Conservation (phyloP, 2,113 vertebrate species). For the Empidonax traillii region DNA sequence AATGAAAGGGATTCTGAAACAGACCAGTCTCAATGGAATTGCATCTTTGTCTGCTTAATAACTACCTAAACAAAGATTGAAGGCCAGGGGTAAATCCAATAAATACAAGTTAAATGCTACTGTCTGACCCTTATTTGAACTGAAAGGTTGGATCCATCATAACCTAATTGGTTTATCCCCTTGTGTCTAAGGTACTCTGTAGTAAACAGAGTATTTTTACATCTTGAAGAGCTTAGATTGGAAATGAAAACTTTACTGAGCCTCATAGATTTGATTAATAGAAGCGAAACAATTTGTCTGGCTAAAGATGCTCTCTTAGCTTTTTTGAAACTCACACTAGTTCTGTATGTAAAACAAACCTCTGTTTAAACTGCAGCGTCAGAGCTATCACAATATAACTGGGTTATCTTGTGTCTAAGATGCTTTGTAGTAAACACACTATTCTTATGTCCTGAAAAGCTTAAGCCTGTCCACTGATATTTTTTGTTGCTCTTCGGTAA, state of each 20-base stretch:
- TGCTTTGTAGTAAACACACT: not conserved
- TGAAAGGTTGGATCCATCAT: not conserved
- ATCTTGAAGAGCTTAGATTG: not conserved
- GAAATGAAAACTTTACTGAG: not conserved
- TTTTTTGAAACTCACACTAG: not conserved
- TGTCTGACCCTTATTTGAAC: constrained; percentile 8
- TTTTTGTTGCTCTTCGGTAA: not conserved
- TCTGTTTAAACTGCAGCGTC: not conserved
- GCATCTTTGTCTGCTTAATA: not conserved
- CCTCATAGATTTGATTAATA: not conserved
- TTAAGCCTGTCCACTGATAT: not conserved
- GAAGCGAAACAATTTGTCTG: not conserved
- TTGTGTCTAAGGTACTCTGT: not conserved
- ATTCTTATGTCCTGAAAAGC: not conserved
- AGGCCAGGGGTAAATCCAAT: not conserved
- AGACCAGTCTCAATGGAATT: not conserved
- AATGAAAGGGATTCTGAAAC: not conserved
- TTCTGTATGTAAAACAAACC: not conserved
- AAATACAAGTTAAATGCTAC: not conserved
- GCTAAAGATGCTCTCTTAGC: not conserved
- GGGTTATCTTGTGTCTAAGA: not conserved
- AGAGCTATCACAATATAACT: not conserved
- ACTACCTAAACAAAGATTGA: not conserved
- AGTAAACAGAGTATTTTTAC: not conserved
- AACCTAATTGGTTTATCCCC: not conserved